Base-by-base conservation (phyloP, 2,113 vertebrate genomes). In the Scatophagus argus region DNA sequence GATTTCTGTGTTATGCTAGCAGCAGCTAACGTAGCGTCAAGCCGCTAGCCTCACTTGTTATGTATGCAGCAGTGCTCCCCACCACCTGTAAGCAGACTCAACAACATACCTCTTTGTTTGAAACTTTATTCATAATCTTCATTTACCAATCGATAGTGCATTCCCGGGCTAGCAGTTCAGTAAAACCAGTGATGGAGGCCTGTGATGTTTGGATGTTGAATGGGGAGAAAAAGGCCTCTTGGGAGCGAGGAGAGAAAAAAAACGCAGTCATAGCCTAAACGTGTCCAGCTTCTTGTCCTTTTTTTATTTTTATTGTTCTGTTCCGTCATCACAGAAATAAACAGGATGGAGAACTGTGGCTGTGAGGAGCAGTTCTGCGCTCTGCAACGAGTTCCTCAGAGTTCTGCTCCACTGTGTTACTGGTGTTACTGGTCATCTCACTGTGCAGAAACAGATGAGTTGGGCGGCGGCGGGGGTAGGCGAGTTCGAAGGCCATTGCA, bases 121-220 rank as follows among this genome's bases (percentile, higher is more conserved):
- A 90, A 91, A 92, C 89, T 94, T 94, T 94, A 94, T 94, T 95
- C 85, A 83, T 91, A 86, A 83, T 92, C 84, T 91, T 94, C 82
- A 91, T 89, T 87, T 87, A 91, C 84, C 91, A 90, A 93, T 93
- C 89, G 85, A 72, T 90, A 93, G 93, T 94, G 93, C 93, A 94
- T 95, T 95, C 92, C 90, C 74, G 74, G 92, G 89, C 89, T 89
- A 89, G 89, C 85, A 93, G 89, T 92, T 92, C 89, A 90, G 74
- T 84, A 69, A 86, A 91, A 91, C 90, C 90, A 87, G 85, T 84
- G 83, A 85, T 80, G 80, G 71, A 86, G 76, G 87, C 90, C 84
- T 87, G 69, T 59, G 69, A 85, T 90, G 83, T 87, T 84, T 79
- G 68, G 58, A 88, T 78, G 84, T 83, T 65, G 77, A 88, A 73